These are phyloP conservation scores for Ornithorhynchus anatinus DNA, from an alignment of 2,113 vertebrate species.

Conservation along the genomic window DNA sequence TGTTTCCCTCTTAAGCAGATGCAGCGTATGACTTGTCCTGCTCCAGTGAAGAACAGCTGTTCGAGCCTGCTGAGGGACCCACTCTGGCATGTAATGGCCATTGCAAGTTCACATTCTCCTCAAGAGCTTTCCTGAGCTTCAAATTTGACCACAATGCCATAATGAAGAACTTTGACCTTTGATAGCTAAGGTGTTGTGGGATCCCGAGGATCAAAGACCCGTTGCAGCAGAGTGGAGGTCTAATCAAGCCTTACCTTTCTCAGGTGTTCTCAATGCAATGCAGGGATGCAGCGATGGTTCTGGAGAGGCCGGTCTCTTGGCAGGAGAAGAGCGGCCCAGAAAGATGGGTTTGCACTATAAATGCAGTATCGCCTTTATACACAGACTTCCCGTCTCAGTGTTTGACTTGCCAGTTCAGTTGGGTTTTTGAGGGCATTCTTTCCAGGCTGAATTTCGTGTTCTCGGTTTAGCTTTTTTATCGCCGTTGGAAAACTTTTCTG, in stretches of 20 bases:
- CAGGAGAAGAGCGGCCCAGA: slow-evolving; percentile 56
- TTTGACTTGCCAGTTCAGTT: slow-evolving; percentile 66
- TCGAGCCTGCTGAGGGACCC: slow-evolving; percentile 62
- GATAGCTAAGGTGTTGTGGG: slow-evolving; percentile 46
- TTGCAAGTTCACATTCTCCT: slow-evolving; percentile 78
- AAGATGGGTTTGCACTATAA: slow-evolving; percentile 73
- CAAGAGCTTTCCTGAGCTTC: slow-evolving; percentile 90
- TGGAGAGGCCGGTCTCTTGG: slow-evolving; percentile 62
- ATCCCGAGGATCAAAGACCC: slow-evolving; percentile 19
- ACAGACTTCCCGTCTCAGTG: slow-evolving; percentile 70
- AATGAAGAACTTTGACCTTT: slow-evolving; percentile 93
- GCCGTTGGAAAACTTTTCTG: not conserved
- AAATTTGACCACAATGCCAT: slow-evolving; percentile 93
- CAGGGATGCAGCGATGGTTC: slow-evolving; percentile 67
- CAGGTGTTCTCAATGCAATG: slow-evolving; percentile 72
- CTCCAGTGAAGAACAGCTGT: slow-evolving; percentile 69
- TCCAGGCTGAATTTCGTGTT: slow-evolving; percentile 34
- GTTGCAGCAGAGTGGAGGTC: slow-evolving; percentile 58
- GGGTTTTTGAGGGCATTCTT: slow-evolving; percentile 67
- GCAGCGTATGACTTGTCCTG: slow-evolving; percentile 64
- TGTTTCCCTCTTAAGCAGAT: slow-evolving; percentile 61
- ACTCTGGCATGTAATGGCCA: slow-evolving; percentile 73
- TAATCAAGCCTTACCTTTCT: slow-evolving; percentile 75
- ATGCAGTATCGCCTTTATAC: slow-evolving; percentile 68
- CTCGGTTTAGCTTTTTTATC: not conserved